Base-by-base conservation (phyloP, 2,113 vertebrate genomes). In the Callospermophilus lateralis region DNA sequence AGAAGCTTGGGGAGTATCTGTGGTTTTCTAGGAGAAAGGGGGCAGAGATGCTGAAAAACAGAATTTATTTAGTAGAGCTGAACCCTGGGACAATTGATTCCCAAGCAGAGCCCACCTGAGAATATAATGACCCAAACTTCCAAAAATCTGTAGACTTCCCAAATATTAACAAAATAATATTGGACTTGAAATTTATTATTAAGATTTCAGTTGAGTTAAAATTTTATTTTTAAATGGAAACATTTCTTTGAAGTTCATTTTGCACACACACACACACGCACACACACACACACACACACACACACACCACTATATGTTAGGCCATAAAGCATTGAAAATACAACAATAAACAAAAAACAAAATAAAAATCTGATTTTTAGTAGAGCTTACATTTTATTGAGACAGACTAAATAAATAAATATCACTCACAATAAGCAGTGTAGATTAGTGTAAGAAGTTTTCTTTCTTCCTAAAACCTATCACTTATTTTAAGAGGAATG, bases 81-180 rank as follows among this genome's bases (percentile, higher is more conserved):
- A 89, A 63, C 68, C 55, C 89, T 93, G n/a, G 20, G 5, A 84
- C n/a, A 79, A 39, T 16, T 79, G 70, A 79, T 88, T 94, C 48
- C 61, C 73, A 83, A 55, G 53, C 39, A 90, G 51, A 81, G 11
- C 30, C 68, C 58, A 4, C 67, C 78, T 93, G 45, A 58, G 32
- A 84, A 9, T 4, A 13, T 26, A 61, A 37, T 67, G 28, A 30
- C 32, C 51, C 0, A 67, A 65, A 11, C 67, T 42, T 89, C 72
- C 26, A 95, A 61, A 77, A 93, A 37, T 58, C 12, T 94, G 53
- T 84, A 53, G 53, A 86, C 45, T 84, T 12, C 20, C 37, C 16
- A 85, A n/a, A 84, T 94, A n/a, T 93, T 94, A 55, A 86, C 72
- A 89, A 90, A 77, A 85, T 16, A 87, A 65, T 93, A 63, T 61